phyloP scores from a whole-genome alignment of 2,113 vertebrate genomes.

The Albula goreensis region DNA sequence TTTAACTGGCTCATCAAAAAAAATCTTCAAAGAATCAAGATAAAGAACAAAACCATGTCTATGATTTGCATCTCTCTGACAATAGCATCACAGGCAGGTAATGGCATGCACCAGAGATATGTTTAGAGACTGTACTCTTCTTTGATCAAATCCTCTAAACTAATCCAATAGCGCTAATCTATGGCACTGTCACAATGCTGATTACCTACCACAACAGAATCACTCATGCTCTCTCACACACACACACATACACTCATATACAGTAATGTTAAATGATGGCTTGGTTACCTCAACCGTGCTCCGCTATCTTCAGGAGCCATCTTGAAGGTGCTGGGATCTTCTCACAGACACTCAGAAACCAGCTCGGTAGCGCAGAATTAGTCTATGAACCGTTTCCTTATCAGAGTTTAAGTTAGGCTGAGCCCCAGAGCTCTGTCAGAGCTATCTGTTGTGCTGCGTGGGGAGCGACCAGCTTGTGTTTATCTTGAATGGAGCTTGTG shows the following conservation, averaged over 20 bases:
- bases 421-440: background rate
- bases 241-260: background rate
- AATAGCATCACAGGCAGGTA: background rate
- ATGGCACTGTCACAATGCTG: background rate
- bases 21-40: background rate
- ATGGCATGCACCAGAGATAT: background rate
- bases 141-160: too few relatives aligned
- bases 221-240: background rate
- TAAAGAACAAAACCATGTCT: background rate
- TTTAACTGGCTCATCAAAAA: background rate
- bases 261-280: background rate
- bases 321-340: conserved; percentile 44
- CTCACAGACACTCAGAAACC: conserved; percentile 9
- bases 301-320: conserved; percentile 64
- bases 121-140: background rate
- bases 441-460: conserved; percentile 61
- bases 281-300: conserved; percentile 62
- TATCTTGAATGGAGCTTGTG: conserved; percentile 78
- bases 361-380: conserved; percentile 1
- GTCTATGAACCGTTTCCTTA: background rate
- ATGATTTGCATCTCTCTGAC: background rate
- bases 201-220: conserved; percentile 5
- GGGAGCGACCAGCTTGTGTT: conserved; percentile 67
- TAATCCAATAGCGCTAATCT: background rate
- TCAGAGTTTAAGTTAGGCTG: background rate